A percentile compares a stretch with the other conserved stretches of the same genome.
Evolutionary conservation across 2,888 invertebrate genomes (phyloP).

Genomic region (Epiblema foenella): DNA sequence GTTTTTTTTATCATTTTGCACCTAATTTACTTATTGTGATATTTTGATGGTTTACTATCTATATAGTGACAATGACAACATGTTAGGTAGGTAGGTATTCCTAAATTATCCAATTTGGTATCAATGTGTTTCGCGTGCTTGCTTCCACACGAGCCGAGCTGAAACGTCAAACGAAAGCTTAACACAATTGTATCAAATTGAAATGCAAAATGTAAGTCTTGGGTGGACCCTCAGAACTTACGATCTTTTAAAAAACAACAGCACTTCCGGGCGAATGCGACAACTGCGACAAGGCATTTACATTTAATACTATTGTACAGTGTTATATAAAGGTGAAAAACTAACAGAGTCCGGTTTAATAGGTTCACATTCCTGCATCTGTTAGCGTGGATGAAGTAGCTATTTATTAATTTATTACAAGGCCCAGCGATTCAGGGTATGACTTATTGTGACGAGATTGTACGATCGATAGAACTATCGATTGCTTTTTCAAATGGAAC

Average conservation of each 20-base stretch:
- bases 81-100: too few species aligned
- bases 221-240: background rate
- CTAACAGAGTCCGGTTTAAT: slow-evolving; percentile 28
- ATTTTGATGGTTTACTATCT: too few species aligned
- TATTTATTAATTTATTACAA: slow-evolving; percentile 20
- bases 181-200: background rate
- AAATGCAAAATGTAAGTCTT: background rate
- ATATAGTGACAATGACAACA: too few species aligned
- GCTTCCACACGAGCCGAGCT: background rate
- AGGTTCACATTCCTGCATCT: slow-evolving; percentile 26
- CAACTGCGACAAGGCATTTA: slow-evolving; percentile 51
- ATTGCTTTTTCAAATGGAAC: background rate
- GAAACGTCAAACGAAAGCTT: background rate
- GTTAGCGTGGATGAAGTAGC: slow-evolving; percentile 14
- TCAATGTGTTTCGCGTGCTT: background rate
- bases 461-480: background rate
- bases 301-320: slow-evolving; percentile 32
- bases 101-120: too few species aligned
- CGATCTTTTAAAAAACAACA: slow-evolving; percentile 5
- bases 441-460: background rate
- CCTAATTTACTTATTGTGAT: too few species aligned
- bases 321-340: slow-evolving; percentile 23
- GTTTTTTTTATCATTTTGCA: too few species aligned
- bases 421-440: background rate
- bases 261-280: slow-evolving; percentile 60